Evolutionary conservation across 2,113 vertebrate genomes (phyloP).

Genomic region (Eupsittula cactorum): DNA sequence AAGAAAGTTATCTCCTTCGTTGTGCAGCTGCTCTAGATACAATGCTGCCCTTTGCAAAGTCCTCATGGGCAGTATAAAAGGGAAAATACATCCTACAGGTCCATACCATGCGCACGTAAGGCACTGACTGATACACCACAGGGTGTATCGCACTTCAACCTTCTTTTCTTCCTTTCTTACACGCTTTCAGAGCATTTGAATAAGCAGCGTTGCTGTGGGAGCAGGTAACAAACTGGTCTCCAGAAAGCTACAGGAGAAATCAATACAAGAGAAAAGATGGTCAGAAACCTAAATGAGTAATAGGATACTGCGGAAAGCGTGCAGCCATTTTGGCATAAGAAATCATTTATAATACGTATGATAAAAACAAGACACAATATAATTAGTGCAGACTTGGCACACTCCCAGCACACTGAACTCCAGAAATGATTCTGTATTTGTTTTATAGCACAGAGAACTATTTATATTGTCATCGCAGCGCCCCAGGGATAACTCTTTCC

Average conservation of each 20-base stretch:
- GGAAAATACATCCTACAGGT: neutral
- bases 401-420: neutral
- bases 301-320: neutral
- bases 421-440: slow-evolving; percentile 1
- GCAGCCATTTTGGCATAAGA: neutral
- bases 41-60: neutral
- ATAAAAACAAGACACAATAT: slow-evolving; percentile 14
- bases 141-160: neutral
- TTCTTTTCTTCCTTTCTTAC: neutral
- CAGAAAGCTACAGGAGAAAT: neutral
- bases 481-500: neutral
- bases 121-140: accelerated
- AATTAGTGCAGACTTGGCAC: neutral
- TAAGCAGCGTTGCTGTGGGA: neutral
- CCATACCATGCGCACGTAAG: accelerated
- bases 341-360: neutral
- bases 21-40: neutral
- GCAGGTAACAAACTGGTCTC: neutral
- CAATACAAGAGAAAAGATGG: neutral
- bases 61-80: neutral
- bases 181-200: neutral
- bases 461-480: neutral
- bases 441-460: slow-evolving; percentile 3
- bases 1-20: neutral
- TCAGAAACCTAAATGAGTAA: neutral